A percentile compares a stretch with the other conserved stretches of the same genome.
Evolutionary conservation across 2,888 invertebrate species (phyloP).

Genomic region (Synanthedon formicaeformis): DNA sequence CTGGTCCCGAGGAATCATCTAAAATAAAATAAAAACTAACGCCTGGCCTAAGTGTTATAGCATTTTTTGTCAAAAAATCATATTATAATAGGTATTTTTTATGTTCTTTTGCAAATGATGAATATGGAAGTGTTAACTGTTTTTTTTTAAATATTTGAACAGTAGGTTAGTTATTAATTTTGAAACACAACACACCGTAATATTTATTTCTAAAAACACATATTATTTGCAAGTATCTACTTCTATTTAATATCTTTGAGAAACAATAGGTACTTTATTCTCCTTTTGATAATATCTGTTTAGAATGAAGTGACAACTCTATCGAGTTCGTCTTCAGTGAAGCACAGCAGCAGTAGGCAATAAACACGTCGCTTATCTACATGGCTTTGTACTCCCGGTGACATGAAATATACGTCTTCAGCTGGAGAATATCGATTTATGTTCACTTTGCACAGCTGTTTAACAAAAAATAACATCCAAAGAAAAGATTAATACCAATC

Average conservation of each 20-base stretch:
- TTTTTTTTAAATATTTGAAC: too few relatives aligned
- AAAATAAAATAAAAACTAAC: too few relatives aligned
- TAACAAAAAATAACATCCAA: slow-evolving; percentile 4
- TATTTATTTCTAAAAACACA: not conserved
- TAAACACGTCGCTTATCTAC: slow-evolving; percentile 47
- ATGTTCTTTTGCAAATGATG: too few relatives aligned
- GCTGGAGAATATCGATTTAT: slow-evolving; percentile 39
- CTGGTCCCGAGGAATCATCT: too few relatives aligned
- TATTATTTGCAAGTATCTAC: not conserved
- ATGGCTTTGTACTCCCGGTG: slow-evolving; percentile 24
- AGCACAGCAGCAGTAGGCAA: slow-evolving; percentile 53
- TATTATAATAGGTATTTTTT: too few relatives aligned
- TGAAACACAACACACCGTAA: too few relatives aligned
- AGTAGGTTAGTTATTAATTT: too few relatives aligned
- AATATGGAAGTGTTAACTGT: too few relatives aligned
- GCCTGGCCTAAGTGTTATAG: too few relatives aligned
- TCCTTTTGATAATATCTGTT: not conserved
- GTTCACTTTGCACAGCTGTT: slow-evolving; percentile 43
- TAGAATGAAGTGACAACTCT: slow-evolving; percentile 45
- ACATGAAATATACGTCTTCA: slow-evolving; percentile 39
- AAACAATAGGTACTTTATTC: not conserved
- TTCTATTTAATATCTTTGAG: not conserved
- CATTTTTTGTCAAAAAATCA: too few relatives aligned
- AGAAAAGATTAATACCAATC: not conserved
- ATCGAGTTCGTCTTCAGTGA: slow-evolving; percentile 55